Evolutionary conservation across 2,113 vertebrate genomes (phyloP), one percentile per base, ranked within the genome.

Genomic region (Morone saxatilis): DNA sequence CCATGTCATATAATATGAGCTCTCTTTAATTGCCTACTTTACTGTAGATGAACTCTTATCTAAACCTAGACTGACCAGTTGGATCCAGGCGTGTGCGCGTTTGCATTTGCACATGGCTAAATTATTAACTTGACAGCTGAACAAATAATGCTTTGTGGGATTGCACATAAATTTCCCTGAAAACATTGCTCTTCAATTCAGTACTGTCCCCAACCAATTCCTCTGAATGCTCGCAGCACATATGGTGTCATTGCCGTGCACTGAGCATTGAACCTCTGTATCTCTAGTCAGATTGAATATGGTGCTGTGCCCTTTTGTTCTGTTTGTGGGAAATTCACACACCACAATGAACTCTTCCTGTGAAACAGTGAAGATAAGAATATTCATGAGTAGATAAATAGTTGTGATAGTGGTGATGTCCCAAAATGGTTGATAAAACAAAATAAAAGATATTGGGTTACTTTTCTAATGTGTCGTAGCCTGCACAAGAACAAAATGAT

Each of bases 101-200:
- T 57, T 85, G 53, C 40, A 36, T 88, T 78, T 87, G 78, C 78
- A 67, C 76, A 54, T 76, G 53, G 84, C 57, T 92, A 48, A 90
- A 86, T 91, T 43, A 90, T 90, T 92, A 86, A 92, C 85, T 22
- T 3, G 47, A 51, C 45, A 69, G 53, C 51, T 83, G 73, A 84
- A 51, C 50, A 75, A 81, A 79, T 43, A 63, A 36, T 1, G 25
- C 60, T n/a, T 36, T 12, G 45, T 71, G 25, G 10, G 63, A 54
- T 8, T 76, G 45, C 47, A 48, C 36, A 50, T 36, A 41, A 25
- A 62, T 70, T 62, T 51, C 20, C 2, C n/a, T 43, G 16, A 41
- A 69, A 62, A 45, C 56, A 7, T 56, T 74, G 68, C 6, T 57
- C 1, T 67, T 61, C 10, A 68, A 45, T 53, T 51, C 41, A 47